phyloP scores from a whole-genome alignment of 1,140 invertebrate species.

The Pseudomyrmex flavicornis region DNA sequence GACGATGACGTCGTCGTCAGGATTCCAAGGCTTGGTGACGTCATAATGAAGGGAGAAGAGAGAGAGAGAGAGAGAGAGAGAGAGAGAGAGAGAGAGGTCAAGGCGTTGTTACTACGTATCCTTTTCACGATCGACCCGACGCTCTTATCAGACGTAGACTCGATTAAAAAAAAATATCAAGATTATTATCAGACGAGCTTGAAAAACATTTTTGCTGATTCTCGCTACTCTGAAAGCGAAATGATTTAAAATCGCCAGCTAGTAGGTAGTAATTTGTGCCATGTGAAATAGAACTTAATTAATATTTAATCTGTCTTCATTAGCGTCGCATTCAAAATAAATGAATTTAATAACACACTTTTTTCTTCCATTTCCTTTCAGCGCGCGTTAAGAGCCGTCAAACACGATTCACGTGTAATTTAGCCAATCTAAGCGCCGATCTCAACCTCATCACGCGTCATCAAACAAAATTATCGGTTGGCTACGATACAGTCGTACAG shows the following conservation, averaged over 20 bases:
- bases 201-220: neutral
- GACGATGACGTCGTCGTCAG: conserved; percentile 58
- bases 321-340: neutral
- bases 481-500: neutral
- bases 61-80: conserved; percentile 50
- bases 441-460: conserved; percentile 16
- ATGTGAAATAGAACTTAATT: too few species aligned
- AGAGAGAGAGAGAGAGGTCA: conserved; percentile 68
- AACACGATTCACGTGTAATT: neutral
- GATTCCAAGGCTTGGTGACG: conserved; percentile 58
- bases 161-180: neutral
- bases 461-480: conserved; percentile 6
- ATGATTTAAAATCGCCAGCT: too few species aligned
- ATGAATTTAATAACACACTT: too few species aligned
- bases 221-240: too few species aligned
- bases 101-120: conserved; percentile 57
- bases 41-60: conserved; percentile 44
- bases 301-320: too few species aligned
- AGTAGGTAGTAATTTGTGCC: too few species aligned
- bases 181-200: neutral
- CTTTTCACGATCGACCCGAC: conserved; percentile 3
- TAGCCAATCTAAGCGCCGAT: neutral
- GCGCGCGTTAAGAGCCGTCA: neutral
- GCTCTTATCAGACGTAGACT: conserved; percentile 4
- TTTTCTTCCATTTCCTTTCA: neutral